phyloP scores from a whole-genome alignment of 2,113 vertebrate species.

The Sisor rabdophorus region DNA sequence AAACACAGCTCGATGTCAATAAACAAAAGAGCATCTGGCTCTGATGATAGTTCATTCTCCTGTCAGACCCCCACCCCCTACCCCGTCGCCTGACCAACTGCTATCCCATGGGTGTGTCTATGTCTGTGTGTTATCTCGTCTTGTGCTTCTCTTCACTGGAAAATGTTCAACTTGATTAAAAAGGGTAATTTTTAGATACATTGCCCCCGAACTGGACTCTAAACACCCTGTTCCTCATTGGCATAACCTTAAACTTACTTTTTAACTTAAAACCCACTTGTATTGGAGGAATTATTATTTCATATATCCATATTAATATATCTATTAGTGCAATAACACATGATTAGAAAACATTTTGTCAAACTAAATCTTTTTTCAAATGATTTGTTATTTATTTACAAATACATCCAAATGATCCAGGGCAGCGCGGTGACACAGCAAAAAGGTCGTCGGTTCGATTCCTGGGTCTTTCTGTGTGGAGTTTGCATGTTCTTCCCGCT shows the following conservation, averaged over 20 bases:
- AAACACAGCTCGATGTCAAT: slow-evolving; percentile 59
- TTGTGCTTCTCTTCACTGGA: background rate
- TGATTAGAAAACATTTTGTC: too few relatives aligned
- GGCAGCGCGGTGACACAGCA: too few relatives aligned
- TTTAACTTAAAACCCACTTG: background rate
- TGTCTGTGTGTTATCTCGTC: slow-evolving; percentile 7
- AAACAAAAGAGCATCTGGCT: slow-evolving; percentile 53
- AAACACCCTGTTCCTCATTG: too few relatives aligned
- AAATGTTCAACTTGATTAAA: background rate
- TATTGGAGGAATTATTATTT: background rate
- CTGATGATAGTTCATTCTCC: slow-evolving; percentile 51
- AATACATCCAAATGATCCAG: background rate
- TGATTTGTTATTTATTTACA: background rate
- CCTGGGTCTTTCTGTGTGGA: too few relatives aligned
- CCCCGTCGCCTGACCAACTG: background rate
- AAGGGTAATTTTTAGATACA: too few relatives aligned
- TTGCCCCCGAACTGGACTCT: too few relatives aligned
- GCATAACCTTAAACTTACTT: background rate
- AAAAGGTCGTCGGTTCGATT: too few relatives aligned
- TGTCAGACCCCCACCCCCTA: background rate
- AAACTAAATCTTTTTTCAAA: too few relatives aligned
- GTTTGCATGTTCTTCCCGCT: too few relatives aligned
- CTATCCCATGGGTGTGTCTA: slow-evolving; percentile 19
- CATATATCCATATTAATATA: too few relatives aligned
- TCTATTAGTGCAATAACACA: background rate